Conservation (phyloP, 2,888 invertebrate genomes). For the Oeneis ivallda region DNA sequence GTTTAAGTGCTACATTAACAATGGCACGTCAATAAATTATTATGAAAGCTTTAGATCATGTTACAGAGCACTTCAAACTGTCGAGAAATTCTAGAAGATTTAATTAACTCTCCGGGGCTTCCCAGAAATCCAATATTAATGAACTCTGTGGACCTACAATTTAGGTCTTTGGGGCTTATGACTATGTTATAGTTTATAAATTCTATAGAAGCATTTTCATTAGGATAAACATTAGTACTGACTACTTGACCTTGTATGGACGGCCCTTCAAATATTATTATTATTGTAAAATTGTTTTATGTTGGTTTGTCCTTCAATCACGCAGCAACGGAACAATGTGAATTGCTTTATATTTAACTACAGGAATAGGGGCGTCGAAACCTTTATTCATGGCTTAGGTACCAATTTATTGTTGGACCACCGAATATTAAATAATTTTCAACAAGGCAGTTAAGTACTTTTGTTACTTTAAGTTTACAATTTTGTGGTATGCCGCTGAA, state of each 20-base stretch:
- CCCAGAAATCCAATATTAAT: slow-evolving; percentile 12
- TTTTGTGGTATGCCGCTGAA: slow-evolving; percentile 8
- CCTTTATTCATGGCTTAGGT: too few species aligned
- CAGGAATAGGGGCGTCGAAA: too few species aligned
- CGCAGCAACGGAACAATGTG: too few species aligned
- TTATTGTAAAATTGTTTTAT: too few species aligned
- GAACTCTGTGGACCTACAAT: not conserved
- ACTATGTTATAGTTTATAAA: not conserved
- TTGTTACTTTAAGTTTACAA: slow-evolving; percentile 5
- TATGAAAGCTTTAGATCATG: slow-evolving; percentile 7
- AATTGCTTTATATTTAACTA: too few species aligned
- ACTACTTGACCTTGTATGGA: too few species aligned
- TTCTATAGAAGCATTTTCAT: not conserved
- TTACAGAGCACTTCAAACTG: slow-evolving; percentile 12
- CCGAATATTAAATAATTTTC: not conserved
- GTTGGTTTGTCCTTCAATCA: too few species aligned
- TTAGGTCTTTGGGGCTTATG: not conserved
- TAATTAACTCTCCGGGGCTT: slow-evolving; percentile 14
- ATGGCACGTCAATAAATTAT: slow-evolving; percentile 5
- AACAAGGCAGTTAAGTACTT: not conserved
- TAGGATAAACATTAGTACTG: too few species aligned
- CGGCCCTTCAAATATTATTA: too few species aligned
- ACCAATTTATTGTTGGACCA: not conserved
- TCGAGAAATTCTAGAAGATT: slow-evolving; percentile 6
- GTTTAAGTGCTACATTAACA: slow-evolving; percentile 1